Conservation (phyloP, 2,888 invertebrate species). For the Galerucella nymphaeae region DNA sequence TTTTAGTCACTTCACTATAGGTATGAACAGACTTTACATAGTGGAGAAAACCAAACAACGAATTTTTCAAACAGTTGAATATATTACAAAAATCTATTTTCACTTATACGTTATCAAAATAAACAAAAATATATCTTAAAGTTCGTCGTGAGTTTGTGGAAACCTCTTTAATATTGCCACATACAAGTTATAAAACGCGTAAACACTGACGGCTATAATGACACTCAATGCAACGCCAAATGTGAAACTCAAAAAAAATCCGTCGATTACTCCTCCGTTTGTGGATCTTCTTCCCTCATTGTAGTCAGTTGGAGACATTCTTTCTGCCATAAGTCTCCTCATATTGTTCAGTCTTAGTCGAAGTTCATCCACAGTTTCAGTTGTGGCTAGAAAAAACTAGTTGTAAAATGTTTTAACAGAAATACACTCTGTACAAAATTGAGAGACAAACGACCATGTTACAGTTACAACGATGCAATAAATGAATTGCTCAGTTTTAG, state of each 20-base stretch:
- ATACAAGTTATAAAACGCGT: slow-evolving; percentile 87
- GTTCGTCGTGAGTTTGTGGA: slow-evolving; percentile 82
- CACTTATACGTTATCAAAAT: neutral
- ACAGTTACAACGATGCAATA: too few species aligned
- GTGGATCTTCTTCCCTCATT: slow-evolving; percentile 59
- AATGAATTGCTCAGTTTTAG: too few species aligned
- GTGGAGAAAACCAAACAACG: too few species aligned
- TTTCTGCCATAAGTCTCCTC: slow-evolving; percentile 84
- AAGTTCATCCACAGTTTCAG: slow-evolving; percentile 84
- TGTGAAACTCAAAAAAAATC: slow-evolving; percentile 84
- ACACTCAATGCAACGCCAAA: slow-evolving; percentile 82
- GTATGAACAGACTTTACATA: too few species aligned
- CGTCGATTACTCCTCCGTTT: slow-evolving; percentile 77
- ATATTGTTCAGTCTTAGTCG: slow-evolving; percentile 81
- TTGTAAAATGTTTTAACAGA: neutral
- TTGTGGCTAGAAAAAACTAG: slow-evolving; percentile 51
- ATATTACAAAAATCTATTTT: neutral
- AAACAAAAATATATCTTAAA: slow-evolving; percentile 66
- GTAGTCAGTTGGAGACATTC: slow-evolving; percentile 69
- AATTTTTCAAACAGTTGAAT: too few species aligned
- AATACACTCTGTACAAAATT: too few species aligned
- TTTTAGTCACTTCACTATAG: too few species aligned
- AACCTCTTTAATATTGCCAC: slow-evolving; percentile 85
- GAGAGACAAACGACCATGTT: too few species aligned
- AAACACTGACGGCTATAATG: slow-evolving; percentile 83